Evolutionary conservation across 2,113 vertebrate species (phyloP), one percentile per base, ranked within the genome.

Genomic region (Sebastes schlegelii): DNA sequence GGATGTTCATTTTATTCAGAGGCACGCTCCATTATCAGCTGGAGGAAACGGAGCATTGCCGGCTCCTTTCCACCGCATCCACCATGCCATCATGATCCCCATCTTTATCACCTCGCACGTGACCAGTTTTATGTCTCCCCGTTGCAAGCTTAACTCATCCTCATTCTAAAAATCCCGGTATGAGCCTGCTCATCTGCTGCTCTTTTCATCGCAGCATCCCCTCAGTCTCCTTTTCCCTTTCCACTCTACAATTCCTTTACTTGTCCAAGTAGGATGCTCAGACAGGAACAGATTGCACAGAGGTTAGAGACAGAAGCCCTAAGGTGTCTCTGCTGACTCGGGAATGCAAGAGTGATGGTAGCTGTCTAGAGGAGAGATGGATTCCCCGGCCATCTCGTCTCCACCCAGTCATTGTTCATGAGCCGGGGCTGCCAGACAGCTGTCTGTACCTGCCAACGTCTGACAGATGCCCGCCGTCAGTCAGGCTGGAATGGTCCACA

Each of bases 401-500:
- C 89, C 86, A 83, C 86, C 82, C 79, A 78, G 84, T 89, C 91
- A 91, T 92, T 88, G 92, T 90, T 93, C 90, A 93, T 91, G 77
- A 92, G 87, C 60, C 12, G 1, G 63, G 43, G 90, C 84, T 89
- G 87, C 91, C 91, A 87, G 86, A 85, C 76, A 83, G 79, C 89
- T 93, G 92, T 89, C 91, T 91, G 91, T 93, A 90, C 77, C 86
- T 75, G 86, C 88, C 89, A 84, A 14, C 75, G 42, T 71, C 74
- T 94, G 91, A 94, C 88, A 84, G 93, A 93, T 93, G 80, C 85
- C 82, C 70, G 62, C 86, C 89, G 90, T 88, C 90, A 92, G 72
- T 90, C 86, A 84, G 79, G 74, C 54, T 58, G 79, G 82, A 55
- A 77, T 19, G 86, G 71, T 71, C 86, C 67, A 72, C 46, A 70